Evolutionary conservation across 2,797 vertebrate species (phyloP).

Genomic region (Anomalospiza imberbis): DNA sequence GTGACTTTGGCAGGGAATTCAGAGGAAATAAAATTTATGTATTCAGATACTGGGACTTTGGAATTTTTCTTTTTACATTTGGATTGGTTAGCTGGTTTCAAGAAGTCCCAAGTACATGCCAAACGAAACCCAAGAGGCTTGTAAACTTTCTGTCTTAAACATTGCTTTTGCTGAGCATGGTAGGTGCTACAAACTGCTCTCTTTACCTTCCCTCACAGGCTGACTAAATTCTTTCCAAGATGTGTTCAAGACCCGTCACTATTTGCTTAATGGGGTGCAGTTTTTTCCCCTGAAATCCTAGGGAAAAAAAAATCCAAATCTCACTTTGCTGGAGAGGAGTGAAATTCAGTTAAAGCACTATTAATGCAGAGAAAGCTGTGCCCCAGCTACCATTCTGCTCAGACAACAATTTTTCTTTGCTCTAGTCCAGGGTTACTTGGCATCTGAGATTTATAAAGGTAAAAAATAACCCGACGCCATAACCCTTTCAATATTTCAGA

Average conservation of each 20-base stretch:
- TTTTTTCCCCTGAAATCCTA: neutral
- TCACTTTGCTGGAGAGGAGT: neutral
- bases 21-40: neutral
- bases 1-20: slow-evolving; percentile 11
- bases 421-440: neutral
- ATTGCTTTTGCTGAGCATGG: neutral
- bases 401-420: neutral
- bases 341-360: neutral
- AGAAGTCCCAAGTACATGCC: neutral
- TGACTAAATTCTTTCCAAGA: neutral
- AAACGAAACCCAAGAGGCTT: neutral
- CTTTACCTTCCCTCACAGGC: neutral
- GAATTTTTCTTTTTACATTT: neutral
- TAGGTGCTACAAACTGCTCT: neutral
- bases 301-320: neutral
- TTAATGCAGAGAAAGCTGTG: neutral
- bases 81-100: neutral
- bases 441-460: slow-evolving; percentile 4
- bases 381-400: neutral
- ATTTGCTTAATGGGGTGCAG: neutral
- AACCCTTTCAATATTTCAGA: slow-evolving; percentile 51
- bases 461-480: neutral
- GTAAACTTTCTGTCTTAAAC: neutral
- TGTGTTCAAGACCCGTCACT: neutral
- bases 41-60: neutral